These are phyloP conservation scores for Sebastes dallii DNA, from an alignment of 2,797 vertebrate species.

Conservation along the genomic window DNA sequence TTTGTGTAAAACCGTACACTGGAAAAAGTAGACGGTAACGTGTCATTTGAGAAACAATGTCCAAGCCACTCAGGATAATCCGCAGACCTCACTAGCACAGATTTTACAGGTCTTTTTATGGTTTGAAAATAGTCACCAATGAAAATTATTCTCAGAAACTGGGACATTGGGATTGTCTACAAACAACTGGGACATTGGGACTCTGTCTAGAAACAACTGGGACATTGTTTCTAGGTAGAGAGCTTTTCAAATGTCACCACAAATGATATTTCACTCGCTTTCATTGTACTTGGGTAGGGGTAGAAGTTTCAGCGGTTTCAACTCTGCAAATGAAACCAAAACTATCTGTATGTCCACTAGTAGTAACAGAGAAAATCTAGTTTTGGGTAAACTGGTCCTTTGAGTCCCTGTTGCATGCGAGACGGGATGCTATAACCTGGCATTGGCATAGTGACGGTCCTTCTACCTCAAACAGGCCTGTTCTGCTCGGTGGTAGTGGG, in stretches of 20 bases:
- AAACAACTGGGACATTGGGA: neutral
- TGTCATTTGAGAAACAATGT: constrained; percentile 3
- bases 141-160: constrained; percentile 3
- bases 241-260: constrained; percentile 3
- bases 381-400: constrained; percentile 25
- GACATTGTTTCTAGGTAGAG: neutral
- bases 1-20: neutral
- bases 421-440: neutral
- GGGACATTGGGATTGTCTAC: neutral
- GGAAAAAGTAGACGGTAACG: neutral
- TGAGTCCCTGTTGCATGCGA: neutral
- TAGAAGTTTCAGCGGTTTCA: neutral
- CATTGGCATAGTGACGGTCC: neutral
- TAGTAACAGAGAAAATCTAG: neutral
- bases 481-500: constrained; percentile 8
- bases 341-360: neutral
- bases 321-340: constrained; percentile 18
- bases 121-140: neutral
- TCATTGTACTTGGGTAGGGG: neutral
- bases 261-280: neutral
- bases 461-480: neutral
- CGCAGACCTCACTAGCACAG: neutral
- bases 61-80: neutral
- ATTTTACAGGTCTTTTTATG: neutral
- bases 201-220: too few relatives aligned